Evolutionary conservation across 1,140 invertebrate species (phyloP), one percentile per base, ranked within the genome.

Genomic region (Papilio helenus): DNA sequence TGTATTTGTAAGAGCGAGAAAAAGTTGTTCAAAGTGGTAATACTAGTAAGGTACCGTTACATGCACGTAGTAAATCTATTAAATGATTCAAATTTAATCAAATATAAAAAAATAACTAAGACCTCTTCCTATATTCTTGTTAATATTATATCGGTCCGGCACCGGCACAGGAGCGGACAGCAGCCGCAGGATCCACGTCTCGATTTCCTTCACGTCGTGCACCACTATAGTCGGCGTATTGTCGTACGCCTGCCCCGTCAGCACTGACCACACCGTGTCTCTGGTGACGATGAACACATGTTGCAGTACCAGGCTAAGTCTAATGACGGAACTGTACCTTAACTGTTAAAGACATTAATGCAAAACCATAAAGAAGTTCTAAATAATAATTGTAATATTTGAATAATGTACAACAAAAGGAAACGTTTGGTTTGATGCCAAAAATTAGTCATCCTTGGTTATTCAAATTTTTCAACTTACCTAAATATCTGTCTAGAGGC

Each of bases 101-200:
- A 39, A 39, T 29, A 29, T 29, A 39, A 39, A 39, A 39, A 39
- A 39, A 39, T 7, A 39, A 39, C 34, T 39, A 39, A 39, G 8
- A 39, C 3, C 34, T 8, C 34, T 7, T 4, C 34, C 34, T 39
- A 39, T 39, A 7, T 39, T 39, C 34, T 39, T 39, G 5, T 39
- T 39, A 39, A 39, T 39, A 8, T 39, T 39, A 8, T 39, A 39
- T 39, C 99, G 99, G 34, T 98, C 98, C 26, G 99, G 99, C 34
- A 99, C 98, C 5, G 99, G 99, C 34, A 99, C 99, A 1, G 99
- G 99, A 72, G 99, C 98, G 85, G 98, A 99, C 34, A 99, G 95
- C 10, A 99, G 95, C 76, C 98, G 96, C 51, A 99, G 93, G 82
- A 99, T 99, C 99, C 99, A 99, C 0, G 98, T 99, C 95, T 99